A percentile compares a stretch with the other conserved stretches of the same genome.
These are phyloP conservation scores for Cyrtorhinus lividipennis DNA, from an alignment of 1,140 invertebrate genomes.

Conservation along the genomic window DNA sequence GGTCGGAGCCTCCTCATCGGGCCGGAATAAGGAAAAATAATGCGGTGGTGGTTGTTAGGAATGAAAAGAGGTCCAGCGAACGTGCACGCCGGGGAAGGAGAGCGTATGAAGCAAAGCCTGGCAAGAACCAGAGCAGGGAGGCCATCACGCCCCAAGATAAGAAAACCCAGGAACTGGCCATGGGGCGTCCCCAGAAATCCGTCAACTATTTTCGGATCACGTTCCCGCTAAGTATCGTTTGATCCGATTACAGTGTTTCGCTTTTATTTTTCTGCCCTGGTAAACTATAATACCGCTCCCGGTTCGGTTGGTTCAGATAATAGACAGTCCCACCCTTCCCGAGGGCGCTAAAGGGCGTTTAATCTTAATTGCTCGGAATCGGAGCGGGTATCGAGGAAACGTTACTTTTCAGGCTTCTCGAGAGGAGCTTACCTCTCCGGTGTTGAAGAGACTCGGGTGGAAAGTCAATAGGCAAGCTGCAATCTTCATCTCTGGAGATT, in stretches of 20 bases:
- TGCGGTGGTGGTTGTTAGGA: neutral
- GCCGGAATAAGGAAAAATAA: neutral
- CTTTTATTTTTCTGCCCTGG: slow-evolving; percentile 7
- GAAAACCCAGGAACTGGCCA: too few relatives aligned
- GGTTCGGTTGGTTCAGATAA: neutral
- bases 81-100: neutral
- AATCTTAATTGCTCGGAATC: neutral
- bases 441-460: too few relatives aligned
- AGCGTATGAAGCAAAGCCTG: neutral
- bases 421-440: too few relatives aligned
- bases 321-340: neutral
- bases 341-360: neutral
- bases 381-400: too few relatives aligned
- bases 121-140: neutral
- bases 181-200: slow-evolving; percentile 11
- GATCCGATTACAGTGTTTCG: slow-evolving; percentile 7
- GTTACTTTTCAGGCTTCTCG: too few relatives aligned
- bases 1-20: neutral
- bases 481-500: too few relatives aligned
- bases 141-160: neutral
- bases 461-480: too few relatives aligned
- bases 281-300: slow-evolving; percentile 9
- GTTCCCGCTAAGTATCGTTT: slow-evolving; percentile 11
- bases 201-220: slow-evolving; percentile 12
- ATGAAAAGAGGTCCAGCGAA: too few relatives aligned